phyloP scores from a whole-genome alignment of 2,888 invertebrate species.

The Eupithecia centaureata region DNA sequence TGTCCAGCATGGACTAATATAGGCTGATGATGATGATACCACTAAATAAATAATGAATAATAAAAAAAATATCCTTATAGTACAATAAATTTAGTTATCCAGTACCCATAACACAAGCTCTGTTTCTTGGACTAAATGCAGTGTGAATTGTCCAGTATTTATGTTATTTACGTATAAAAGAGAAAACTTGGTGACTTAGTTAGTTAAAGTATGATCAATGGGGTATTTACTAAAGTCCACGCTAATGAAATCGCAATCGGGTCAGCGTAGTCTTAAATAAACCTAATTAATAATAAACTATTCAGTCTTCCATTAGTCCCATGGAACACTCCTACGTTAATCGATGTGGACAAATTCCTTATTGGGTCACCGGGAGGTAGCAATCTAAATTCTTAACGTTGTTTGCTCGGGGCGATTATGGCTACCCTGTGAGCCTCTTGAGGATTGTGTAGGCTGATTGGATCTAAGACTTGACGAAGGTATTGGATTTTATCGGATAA shows the following conservation, averaged over 20 bases:
- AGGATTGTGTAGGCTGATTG: slow-evolving; percentile 26
- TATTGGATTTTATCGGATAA: slow-evolving; percentile 31
- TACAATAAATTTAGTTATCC: no score
- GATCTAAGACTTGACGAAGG: slow-evolving; percentile 33
- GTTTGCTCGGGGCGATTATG: slow-evolving; percentile 41
- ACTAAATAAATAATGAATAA: no score
- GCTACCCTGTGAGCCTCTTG: slow-evolving; percentile 19
- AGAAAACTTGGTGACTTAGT: no score
- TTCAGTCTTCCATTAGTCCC: slow-evolving; percentile 19
- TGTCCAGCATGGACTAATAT: no score
- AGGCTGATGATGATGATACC: no score
- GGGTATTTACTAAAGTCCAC: no score
- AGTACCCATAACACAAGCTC: no score
- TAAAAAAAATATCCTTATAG: no score
- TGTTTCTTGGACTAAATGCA: not conserved
- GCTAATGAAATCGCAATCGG: no score
- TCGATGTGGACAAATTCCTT: slow-evolving; percentile 58
- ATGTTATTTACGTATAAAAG: not conserved
- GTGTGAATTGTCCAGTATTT: not conserved
- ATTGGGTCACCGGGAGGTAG: slow-evolving; percentile 44
- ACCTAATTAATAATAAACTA: not conserved
- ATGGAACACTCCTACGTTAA: slow-evolving; percentile 50
- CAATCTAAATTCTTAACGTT: slow-evolving; percentile 50
- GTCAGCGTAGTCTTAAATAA: not conserved
- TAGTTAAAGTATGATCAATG: no score